Conservation (phyloP, 2,888 invertebrate species). For the Agonopterix subpropinquella region DNA sequence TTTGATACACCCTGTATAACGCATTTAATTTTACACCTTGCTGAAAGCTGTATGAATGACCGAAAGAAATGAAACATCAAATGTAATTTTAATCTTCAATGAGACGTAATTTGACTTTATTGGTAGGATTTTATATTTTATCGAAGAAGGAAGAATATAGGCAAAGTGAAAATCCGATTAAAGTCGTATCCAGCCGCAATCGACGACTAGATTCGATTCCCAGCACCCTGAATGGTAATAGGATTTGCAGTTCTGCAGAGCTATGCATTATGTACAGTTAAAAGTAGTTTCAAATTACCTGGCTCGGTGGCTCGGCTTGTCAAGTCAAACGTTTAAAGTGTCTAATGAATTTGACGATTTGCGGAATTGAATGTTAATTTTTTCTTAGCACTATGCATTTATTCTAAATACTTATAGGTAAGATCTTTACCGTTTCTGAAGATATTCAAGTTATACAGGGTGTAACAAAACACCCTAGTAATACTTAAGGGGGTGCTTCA, state of each 20-base stretch:
- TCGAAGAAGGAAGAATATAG: conserved; percentile 2
- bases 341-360: too few relatives aligned
- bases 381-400: too few relatives aligned
- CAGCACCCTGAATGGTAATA: conserved; percentile 56
- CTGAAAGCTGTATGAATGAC: not conserved
- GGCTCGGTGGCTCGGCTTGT: conserved; percentile 10
- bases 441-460: too few relatives aligned
- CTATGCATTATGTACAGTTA: conserved; percentile 38
- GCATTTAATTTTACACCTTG: not conserved
- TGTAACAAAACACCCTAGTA: too few relatives aligned
- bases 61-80: not conserved
- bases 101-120: not conserved
- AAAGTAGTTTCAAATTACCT: conserved; percentile 36
- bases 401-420: too few relatives aligned
- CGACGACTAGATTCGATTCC: conserved; percentile 59
- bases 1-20: not conserved
- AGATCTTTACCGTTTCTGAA: too few relatives aligned
- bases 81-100: not conserved
- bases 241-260: conserved; percentile 58
- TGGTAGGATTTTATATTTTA: conserved; percentile 5
- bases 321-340: too few relatives aligned
- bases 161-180: conserved; percentile 55
- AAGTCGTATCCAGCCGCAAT: conserved; percentile 62
- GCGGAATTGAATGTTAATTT: too few relatives aligned
- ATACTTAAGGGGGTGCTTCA: too few relatives aligned